Percentiles rank a stretch among this genome's conserved stretches.
Evolutionary conservation across 35 echinoderm and acorn worm genomes (phyloP).

Genomic region (Acanthaster planci): DNA sequence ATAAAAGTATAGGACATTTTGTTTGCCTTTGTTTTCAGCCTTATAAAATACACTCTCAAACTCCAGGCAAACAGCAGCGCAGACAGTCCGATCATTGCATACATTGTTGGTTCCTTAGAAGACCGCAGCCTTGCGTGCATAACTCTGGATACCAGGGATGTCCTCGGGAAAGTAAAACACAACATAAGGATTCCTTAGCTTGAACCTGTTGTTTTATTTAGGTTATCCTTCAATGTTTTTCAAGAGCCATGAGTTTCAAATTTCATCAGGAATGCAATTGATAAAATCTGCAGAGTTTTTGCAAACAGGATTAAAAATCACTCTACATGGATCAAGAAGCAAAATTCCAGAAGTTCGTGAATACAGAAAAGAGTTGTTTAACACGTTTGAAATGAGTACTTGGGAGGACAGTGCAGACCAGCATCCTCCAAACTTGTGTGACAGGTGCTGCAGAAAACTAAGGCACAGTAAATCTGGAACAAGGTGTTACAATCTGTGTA

Average conservation of each 20-base stretch:
- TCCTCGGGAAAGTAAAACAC: too few species aligned
- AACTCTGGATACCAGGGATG: too few species aligned
- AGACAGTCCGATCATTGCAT: too few species aligned
- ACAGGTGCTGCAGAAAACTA: not conserved
- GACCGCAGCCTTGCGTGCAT: too few species aligned
- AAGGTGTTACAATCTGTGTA: not conserved
- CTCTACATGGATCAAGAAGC: not conserved
- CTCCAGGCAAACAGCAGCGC: too few species aligned
- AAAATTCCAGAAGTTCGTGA: not conserved
- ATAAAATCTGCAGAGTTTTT: not conserved
- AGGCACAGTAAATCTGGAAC: not conserved
- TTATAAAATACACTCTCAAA: too few species aligned
- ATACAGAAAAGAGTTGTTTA: not conserved
- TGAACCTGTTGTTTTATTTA: too few species aligned
- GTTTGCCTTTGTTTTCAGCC: too few species aligned
- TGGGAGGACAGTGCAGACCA: conserved; percentile 7
- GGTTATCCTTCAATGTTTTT: too few species aligned
- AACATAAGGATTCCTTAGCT: too few species aligned
- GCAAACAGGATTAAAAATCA: not conserved
- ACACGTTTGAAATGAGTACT: not conserved
- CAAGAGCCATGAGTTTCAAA: not conserved
- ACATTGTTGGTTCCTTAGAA: too few species aligned
- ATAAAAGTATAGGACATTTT: too few species aligned
- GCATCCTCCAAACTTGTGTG: not conserved
- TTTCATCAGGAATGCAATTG: not conserved